These are phyloP conservation scores for Lithosia quadra DNA, from an alignment of 2,888 invertebrate species.

Conservation along the genomic window DNA sequence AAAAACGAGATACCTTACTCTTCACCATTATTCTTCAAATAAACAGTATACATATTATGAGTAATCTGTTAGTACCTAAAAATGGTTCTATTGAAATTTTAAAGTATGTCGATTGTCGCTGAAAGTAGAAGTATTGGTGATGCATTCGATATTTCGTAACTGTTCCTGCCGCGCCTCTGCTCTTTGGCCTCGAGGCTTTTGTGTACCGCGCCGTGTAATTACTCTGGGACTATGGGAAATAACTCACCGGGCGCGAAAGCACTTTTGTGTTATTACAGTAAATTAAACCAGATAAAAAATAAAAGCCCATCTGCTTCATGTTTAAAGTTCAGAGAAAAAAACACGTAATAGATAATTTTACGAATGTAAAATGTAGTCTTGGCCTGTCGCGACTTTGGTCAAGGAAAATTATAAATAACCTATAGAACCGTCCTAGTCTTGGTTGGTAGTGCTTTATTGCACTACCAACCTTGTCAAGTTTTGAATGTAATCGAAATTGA, in stretches of 20 bases:
- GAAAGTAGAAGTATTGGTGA: slow-evolving; percentile 52
- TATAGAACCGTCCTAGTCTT: background rate
- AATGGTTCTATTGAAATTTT: background rate
- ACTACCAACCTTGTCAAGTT: too few species aligned
- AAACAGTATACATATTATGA: background rate
- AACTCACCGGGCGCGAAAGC: slow-evolving; percentile 73
- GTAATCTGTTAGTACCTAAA: background rate
- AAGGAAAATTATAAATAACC: background rate
- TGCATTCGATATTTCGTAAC: slow-evolving; percentile 57
- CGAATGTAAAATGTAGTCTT: background rate
- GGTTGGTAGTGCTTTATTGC: background rate
- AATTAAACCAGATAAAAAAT: slow-evolving; percentile 67
- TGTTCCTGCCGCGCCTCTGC: slow-evolving; percentile 51
- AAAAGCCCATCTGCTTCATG: slow-evolving; percentile 16
- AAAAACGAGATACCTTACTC: slow-evolving; percentile 1
- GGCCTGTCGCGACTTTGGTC: background rate
- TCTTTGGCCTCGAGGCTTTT: slow-evolving; percentile 70
- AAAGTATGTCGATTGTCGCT: background rate
- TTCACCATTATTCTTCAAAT: background rate
- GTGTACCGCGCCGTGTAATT: slow-evolving; percentile 79
- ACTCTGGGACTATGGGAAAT: slow-evolving; percentile 84
- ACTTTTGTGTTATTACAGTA: slow-evolving; percentile 76
- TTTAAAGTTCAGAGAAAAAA: slow-evolving; percentile 12
- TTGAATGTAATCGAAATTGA: background rate
- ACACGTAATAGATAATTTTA: background rate